phyloP scores from a whole-genome alignment of 2,888 invertebrate genomes.

The Seladonia tumulorum region DNA sequence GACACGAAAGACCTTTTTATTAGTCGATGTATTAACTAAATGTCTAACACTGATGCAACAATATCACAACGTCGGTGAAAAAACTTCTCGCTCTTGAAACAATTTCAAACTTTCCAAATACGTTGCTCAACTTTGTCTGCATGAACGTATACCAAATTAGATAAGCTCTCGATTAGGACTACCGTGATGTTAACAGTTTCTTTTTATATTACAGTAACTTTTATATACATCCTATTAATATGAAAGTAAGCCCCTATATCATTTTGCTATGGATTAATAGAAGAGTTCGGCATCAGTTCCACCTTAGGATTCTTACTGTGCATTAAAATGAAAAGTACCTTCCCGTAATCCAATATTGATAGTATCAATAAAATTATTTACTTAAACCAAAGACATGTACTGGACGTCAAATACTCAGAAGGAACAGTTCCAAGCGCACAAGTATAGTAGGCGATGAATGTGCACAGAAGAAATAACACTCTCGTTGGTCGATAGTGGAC shows the following conservation, averaged over 20 bases:
- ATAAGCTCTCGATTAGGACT: not conserved
- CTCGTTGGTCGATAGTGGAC: not conserved
- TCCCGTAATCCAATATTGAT: not conserved
- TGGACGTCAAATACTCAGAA: not conserved
- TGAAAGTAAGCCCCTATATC: slow-evolving; percentile 5
- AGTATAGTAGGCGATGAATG: slow-evolving; percentile 18
- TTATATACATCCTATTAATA: slow-evolving; percentile 2
- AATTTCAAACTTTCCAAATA: slow-evolving; percentile 57
- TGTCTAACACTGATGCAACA: slow-evolving; percentile 38
- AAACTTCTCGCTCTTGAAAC: slow-evolving; percentile 64
- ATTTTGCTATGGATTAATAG: not conserved
- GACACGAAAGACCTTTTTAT: slow-evolving; percentile 72
- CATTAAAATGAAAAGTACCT: not conserved
- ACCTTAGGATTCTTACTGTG: not conserved
- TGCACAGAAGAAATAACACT: slow-evolving; percentile 26
- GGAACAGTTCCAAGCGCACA: slow-evolving; percentile 10
- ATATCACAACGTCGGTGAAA: slow-evolving; percentile 17
- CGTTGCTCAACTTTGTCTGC: not conserved
- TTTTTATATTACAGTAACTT: not conserved
- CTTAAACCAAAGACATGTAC: slow-evolving; percentile 2
- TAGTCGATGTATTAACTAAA: slow-evolving; percentile 52
- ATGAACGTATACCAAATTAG: not conserved
- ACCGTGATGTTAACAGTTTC: not conserved
- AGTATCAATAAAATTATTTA: not conserved
- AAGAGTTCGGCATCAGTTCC: not conserved